phyloP scores from a whole-genome alignment of 2,888 invertebrate genomes.

The Neoascia interrupta region DNA sequence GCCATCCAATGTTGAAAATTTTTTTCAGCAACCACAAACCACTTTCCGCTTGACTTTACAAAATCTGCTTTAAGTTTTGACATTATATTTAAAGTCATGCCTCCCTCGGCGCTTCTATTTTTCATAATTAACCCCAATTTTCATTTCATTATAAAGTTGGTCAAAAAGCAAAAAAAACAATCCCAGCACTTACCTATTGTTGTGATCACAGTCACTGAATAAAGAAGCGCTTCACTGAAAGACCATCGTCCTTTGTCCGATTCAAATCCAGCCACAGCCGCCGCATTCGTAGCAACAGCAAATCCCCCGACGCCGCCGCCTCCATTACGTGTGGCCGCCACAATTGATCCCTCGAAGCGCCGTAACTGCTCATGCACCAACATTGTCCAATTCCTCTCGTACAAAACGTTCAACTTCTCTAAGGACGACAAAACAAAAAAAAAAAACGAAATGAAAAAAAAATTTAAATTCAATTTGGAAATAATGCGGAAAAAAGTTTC shows the following conservation, averaged over 20 bases:
- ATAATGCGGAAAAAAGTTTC: too few relatives aligned
- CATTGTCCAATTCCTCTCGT: conserved; percentile 91
- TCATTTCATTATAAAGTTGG: conserved; percentile 9
- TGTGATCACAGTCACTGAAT: conserved; percentile 92
- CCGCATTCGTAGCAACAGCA: conserved; percentile 28
- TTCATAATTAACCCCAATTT: conserved; percentile 33
- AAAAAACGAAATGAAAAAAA: conserved; percentile 15
- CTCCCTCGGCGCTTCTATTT: too few relatives aligned
- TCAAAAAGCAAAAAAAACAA: neutral
- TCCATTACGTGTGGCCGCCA: conserved; percentile 85
- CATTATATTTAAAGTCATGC: too few relatives aligned
- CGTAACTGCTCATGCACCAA: conserved; percentile 88
- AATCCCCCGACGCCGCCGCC: conserved; percentile 48
- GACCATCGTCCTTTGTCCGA: conserved; percentile 83
- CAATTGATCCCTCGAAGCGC: conserved; percentile 89
- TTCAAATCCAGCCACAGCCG: conserved; percentile 76
- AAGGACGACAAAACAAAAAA: conserved; percentile 72
- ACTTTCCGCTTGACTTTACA: too few relatives aligned
- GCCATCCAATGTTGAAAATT: too few relatives aligned
- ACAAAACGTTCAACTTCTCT: conserved; percentile 90
- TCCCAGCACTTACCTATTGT: conserved; percentile 87
- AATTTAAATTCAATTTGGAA: conserved; percentile 25
- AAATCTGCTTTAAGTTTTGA: too few relatives aligned
- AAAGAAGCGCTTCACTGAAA: conserved; percentile 90
- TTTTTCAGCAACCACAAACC: too few relatives aligned